These are phyloP conservation scores for Apoda limacodes DNA, from an alignment of 2,888 invertebrate species.

Conservation along the genomic window DNA sequence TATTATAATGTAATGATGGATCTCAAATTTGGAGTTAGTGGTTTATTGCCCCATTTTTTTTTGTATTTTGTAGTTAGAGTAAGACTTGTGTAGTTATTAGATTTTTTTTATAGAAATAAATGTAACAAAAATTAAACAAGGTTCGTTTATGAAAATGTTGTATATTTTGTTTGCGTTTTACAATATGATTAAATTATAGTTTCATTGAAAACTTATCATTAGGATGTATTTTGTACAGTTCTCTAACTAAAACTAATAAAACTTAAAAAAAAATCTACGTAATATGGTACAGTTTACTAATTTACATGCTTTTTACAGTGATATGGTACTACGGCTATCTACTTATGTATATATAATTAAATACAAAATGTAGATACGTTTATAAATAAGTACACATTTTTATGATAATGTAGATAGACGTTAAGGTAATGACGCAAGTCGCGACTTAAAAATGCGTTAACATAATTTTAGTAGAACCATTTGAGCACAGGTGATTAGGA, in stretches of 20 bases:
- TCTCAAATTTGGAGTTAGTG: too few species aligned
- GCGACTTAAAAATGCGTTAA: too few species aligned
- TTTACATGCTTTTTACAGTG: constrained; percentile 64
- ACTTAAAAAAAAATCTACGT: constrained; percentile 39
- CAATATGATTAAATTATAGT: constrained; percentile 65
- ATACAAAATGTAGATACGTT: constrained; percentile 34
- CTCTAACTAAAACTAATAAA: constrained; percentile 50
- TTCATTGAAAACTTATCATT: constrained; percentile 44
- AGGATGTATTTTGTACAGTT: constrained; percentile 67
- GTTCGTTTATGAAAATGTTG: constrained; percentile 67
- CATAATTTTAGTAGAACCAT: background rate
- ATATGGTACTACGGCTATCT: constrained; percentile 44
- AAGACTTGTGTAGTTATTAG: too few species aligned
- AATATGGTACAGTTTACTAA: constrained; percentile 63
- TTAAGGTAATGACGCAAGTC: background rate
- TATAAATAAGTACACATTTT: background rate
- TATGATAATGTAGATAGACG: background rate
- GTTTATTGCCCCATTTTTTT: too few species aligned
- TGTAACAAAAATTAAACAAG: too few species aligned
- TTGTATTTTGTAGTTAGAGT: too few species aligned
- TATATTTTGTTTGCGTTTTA: constrained; percentile 69
- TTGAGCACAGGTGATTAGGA: background rate
- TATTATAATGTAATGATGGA: too few species aligned
- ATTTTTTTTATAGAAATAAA: too few species aligned
- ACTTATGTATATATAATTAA: constrained; percentile 39